These are phyloP conservation scores for Drosophila histrio DNA, from an alignment of 2,888 invertebrate genomes.

Conservation along the genomic window DNA sequence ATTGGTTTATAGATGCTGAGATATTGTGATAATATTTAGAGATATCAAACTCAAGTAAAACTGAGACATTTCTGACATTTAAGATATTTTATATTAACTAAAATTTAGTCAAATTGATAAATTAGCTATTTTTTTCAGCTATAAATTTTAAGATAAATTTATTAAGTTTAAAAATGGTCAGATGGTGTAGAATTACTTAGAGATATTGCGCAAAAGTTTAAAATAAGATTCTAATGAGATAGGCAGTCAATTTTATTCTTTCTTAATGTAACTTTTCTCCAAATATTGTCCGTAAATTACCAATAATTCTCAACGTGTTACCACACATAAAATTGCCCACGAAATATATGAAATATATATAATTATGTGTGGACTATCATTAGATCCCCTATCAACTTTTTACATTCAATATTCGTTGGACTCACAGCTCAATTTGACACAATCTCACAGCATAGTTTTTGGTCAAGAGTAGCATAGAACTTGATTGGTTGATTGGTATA, in stretches of 20 bases:
- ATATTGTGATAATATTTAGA: neutral
- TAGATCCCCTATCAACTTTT: constrained; percentile 10
- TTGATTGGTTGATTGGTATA: constrained; percentile 50
- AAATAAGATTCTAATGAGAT: no score
- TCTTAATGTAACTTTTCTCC: neutral
- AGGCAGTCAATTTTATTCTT: no score
- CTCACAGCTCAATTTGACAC: constrained; percentile 8
- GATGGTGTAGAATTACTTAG: no score
- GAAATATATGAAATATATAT: neutral
- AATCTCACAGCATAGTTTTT: constrained; percentile 20
- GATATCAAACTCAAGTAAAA: neutral
- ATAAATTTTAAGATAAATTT: no score
- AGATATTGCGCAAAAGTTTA: no score
- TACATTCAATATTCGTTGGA: constrained; percentile 23
- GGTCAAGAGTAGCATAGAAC: constrained; percentile 52
- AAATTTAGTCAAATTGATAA: no score
- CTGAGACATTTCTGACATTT: neutral
- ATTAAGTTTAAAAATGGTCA: neutral
- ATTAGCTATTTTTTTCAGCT: neutral
- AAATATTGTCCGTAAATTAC: neutral
- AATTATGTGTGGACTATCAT: constrained; percentile 11
- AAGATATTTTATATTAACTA: neutral
- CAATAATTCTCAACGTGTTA: neutral
- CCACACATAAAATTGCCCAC: neutral
- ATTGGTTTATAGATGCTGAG: neutral